Evolutionary conservation across 2,888 invertebrate species (phyloP), one percentile per base, ranked within the genome.

Genomic region (Latrodectus hesperus): DNA sequence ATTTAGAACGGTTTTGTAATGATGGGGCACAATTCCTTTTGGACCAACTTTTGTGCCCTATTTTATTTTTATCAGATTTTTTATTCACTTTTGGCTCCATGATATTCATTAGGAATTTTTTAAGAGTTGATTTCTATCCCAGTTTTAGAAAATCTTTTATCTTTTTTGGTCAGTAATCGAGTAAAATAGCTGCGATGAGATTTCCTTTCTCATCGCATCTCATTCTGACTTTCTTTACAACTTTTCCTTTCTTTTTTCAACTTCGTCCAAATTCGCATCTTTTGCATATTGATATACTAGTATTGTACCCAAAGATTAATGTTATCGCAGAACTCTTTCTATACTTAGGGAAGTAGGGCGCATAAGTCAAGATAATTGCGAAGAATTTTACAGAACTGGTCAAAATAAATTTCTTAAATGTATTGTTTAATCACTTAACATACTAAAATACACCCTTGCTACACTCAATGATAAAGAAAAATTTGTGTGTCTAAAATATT

Each of bases 1-100:
- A 86, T 86, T 86, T 81, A 86, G 81, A 81, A 81, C 75, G 71
- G 75, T 76, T 38, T 81, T 75, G 79, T 85, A 85, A 85, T 80
- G 85, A 85, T 75, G 55, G 75, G 77, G 73, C 67, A 60, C 71
- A 22, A 70, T 55, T 80, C 70, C 75, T 84, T 76, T 76, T 78
- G 84, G 78, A 67, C 78, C 60, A 73, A 84, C 60, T 84, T 78
- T 74, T 79, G 78, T 70, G 86, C 65, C 81, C 65, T 71, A 76
- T 86, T 86, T 85, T 86, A 86, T 86, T 86, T 86, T 74, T 79
- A 79, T 74, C 26, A n/a, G 22, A 9, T 79, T 79, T 84, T 85
- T 85, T 84, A 64, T 83, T 68, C 76, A 53, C 75, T 67, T 73
- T 85, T 75, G 65, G 86, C 76, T 81, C 74, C 68, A 53, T 60